Base-by-base conservation (phyloP, 2,113 vertebrate genomes). In the Nothocercus nigrocapillus region DNA sequence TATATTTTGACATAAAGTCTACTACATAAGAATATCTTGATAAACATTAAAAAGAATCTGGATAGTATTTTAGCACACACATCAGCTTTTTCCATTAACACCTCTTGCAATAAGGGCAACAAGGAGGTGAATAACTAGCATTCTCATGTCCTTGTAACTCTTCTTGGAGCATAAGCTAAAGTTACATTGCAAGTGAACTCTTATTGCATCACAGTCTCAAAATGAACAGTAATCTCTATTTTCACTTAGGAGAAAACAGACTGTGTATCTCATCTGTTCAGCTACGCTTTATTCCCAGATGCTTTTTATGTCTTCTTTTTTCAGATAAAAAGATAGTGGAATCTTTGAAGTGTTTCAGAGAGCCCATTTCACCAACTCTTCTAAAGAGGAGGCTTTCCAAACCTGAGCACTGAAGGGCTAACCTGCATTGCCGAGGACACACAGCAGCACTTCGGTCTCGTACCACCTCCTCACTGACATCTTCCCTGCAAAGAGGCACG, bases 211-310 rank as follows among this genome's bases (percentile, higher is more conserved):
- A 90, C 19, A 92, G 88, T 59, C 94, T 91, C 93, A 85, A 97
- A 96, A 97, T 96, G 94, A 96, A 90, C 95, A 96, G 93, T 88
- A 94, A 96, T 94, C 85, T 88, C 93, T 97, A 94, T 96, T 96
- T 95, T 95, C 93, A 88, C 93, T 91, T 88, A 27, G 84, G 69
- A 95, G 93, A 85, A 95, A 95, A 97, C 78, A 94, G 93, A 97
- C 88, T 91, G 93, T 63, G 66, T 92, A 91, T 94, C 91, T 96
- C 91, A 87, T 94, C 90, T 96, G 95, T 82, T 95, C 92, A 86
- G 87, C 89, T 96, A 91, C 94, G 81, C 93, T 93, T 96, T 95
- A 94, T 89, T 93, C 94, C 94, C 90, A 93, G 96, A 66, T 96
- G 94, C 92, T 97, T 96, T 96, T 96, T 93, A 83, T 72, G 82